Evolutionary conservation across 2,113 vertebrate genomes (phyloP).

Genomic region (Nibea coibor): DNA sequence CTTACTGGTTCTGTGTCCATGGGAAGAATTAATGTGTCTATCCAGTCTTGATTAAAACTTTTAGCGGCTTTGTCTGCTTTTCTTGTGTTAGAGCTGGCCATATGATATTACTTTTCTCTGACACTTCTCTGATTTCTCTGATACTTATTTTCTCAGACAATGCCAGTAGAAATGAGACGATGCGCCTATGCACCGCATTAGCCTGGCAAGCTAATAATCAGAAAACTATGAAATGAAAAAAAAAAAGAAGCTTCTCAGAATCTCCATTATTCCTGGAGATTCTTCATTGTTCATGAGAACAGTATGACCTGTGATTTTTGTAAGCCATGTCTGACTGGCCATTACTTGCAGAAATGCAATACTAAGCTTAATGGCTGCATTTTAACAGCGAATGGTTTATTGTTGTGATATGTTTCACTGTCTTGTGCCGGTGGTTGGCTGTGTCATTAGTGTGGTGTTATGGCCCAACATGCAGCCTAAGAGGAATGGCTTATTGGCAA

Average conservation of each 20-base stretch:
- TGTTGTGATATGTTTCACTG: not conserved
- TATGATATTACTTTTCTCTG: too few relatives aligned
- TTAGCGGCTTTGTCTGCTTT: too few relatives aligned
- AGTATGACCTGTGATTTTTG: not conserved
- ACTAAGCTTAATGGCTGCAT: not conserved
- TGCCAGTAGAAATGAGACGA: not conserved
- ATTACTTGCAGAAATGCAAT: too few relatives aligned
- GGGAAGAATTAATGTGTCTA: too few relatives aligned
- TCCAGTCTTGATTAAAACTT: too few relatives aligned
- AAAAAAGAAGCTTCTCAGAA: not conserved
- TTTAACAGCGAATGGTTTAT: not conserved
- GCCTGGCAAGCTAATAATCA: not conserved
- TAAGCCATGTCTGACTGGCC: not conserved
- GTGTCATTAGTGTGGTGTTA: not conserved
- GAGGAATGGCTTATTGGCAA: not conserved
- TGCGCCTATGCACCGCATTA: not conserved
- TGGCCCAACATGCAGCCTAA: not conserved
- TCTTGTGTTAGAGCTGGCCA: too few relatives aligned
- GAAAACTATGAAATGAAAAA: not conserved
- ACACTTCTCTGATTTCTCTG: too few relatives aligned
- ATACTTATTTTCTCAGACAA: not conserved
- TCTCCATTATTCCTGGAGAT: not conserved
- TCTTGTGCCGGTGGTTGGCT: not conserved
- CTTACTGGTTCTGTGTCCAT: too few relatives aligned
- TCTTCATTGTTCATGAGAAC: not conserved